These are phyloP conservation scores for Artemia sinica DNA, from an alignment of 2,888 invertebrate genomes.

Conservation along the genomic window DNA sequence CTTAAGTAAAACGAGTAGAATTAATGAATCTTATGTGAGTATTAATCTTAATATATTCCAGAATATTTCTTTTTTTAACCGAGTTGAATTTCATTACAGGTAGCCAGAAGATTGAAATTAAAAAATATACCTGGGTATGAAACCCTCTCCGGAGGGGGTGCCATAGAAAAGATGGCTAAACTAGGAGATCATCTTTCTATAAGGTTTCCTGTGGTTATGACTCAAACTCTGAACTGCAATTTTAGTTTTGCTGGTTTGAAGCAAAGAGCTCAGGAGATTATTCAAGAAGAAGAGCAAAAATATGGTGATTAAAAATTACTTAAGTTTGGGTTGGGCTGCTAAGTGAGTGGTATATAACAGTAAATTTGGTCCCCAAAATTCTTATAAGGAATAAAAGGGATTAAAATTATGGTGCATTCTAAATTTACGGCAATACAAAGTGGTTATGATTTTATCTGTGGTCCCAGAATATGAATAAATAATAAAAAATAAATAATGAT, in stretches of 20 bases:
- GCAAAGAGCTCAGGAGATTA: conserved; percentile 40
- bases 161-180: conserved; percentile 63
- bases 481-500: no score
- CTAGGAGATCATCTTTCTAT: conserved; percentile 47
- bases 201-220: conserved; percentile 47
- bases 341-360: no score
- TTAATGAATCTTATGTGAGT: no score
- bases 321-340: conserved; percentile 15
- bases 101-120: conserved; percentile 64
- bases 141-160: conserved; percentile 60
- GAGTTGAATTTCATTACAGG: conserved; percentile 33
- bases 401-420: no score
- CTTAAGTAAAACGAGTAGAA: no score
- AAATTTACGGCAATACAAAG: no score
- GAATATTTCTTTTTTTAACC: no score
- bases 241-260: conserved; percentile 78
- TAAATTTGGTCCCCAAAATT: no score
- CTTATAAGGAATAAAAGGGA: no score
- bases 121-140: conserved; percentile 54
- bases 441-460: no score
- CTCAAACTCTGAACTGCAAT: conserved; percentile 54
- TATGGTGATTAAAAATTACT: conserved; percentile 31
- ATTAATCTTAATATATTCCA: no score
- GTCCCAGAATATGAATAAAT: no score
- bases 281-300: conserved; percentile 42